Evolutionary conservation across 35 echinoderm and acorn worm genomes (phyloP).

Genomic region (Heliocidaris erythrogramma): DNA sequence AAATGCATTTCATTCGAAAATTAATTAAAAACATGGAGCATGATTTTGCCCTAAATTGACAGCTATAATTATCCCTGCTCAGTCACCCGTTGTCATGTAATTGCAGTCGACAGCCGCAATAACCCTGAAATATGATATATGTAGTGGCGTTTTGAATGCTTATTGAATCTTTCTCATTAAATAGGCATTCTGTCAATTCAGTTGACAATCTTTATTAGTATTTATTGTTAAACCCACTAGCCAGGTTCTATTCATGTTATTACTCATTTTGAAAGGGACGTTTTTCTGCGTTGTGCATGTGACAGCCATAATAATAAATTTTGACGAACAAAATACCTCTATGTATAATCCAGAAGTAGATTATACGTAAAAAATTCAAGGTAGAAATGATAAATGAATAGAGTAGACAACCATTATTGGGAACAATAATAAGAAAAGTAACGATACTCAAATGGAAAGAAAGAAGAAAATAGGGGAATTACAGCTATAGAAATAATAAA

Average conservation of each 20-base stretch:
- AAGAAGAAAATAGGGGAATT: too few species aligned
- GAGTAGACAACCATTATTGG: background rate
- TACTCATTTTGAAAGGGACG: conserved; percentile 10
- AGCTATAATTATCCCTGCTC: conserved; percentile 28
- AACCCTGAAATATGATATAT: conserved; percentile 48
- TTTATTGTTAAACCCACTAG: conserved; percentile 28
- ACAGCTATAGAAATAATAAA: background rate
- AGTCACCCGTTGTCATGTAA: conserved; percentile 25
- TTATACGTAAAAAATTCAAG: background rate
- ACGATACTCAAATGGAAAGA: background rate
- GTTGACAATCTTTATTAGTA: conserved; percentile 30
- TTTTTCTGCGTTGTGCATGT: background rate
- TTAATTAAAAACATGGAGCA: conserved; percentile 50
- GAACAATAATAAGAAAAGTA: background rate
- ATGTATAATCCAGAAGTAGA: background rate
- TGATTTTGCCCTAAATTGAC: conserved; percentile 50
- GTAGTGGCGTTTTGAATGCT: conserved; percentile 34
- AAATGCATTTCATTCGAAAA: background rate
- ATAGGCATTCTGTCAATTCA: conserved; percentile 27
- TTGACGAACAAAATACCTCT: background rate
- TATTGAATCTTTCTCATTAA: conserved; percentile 7
- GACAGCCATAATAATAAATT: background rate
- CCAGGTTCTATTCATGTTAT: background rate
- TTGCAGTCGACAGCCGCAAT: conserved; percentile 19
- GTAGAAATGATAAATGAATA: background rate